phyloP scores from a whole-genome alignment of 2,113 vertebrate species.

The Empidonax alnorum region DNA sequence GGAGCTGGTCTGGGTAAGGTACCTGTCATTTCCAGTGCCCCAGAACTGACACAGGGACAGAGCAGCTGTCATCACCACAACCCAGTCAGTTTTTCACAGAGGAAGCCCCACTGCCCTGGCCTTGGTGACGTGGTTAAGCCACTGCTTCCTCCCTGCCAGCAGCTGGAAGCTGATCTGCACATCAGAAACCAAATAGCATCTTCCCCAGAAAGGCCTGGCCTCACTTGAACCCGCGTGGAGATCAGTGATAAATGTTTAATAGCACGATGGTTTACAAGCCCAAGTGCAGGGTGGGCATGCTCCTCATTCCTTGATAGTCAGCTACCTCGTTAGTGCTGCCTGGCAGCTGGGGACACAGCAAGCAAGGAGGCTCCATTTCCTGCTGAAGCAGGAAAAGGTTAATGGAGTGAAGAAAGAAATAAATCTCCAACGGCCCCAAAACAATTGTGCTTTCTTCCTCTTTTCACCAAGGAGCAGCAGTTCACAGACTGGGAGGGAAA shows the following conservation, averaged over 20 bases:
- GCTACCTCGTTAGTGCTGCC: background rate
- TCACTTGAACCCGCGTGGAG: background rate
- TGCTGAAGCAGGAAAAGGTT: background rate
- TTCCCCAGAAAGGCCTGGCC: background rate
- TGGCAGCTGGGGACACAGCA: background rate
- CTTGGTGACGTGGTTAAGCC: background rate
- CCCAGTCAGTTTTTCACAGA: background rate
- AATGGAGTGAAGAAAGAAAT: background rate
- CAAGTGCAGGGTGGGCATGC: background rate
- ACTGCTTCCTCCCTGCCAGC: background rate
- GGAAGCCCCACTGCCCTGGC: background rate
- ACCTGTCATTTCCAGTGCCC: background rate
- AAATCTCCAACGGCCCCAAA: background rate
- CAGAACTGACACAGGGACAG: background rate
- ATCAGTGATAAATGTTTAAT: background rate
- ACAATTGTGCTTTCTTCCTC: background rate
- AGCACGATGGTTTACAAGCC: background rate
- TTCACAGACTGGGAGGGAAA: background rate
- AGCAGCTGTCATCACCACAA: background rate
- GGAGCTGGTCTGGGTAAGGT: background rate
- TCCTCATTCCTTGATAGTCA: background rate
- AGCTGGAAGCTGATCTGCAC: background rate
- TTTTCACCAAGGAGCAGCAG: background rate
- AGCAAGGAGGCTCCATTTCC: background rate
- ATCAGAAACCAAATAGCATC: background rate